Evolutionary conservation across 2,113 vertebrate species (phyloP).

Genomic region (Stigmatopora argus): DNA sequence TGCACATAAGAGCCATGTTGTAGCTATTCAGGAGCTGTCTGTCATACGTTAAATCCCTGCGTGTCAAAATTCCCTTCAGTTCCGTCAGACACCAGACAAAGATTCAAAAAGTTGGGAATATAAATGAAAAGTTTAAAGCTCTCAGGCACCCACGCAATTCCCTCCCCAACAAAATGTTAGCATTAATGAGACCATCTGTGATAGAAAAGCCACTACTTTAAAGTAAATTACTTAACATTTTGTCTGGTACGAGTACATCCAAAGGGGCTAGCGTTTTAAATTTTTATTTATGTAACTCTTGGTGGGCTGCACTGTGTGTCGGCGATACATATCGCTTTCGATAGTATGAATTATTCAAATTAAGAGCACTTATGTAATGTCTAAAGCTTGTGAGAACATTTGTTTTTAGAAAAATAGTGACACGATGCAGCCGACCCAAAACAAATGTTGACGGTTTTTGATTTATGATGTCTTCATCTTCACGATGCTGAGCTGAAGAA

Average conservation of each 20-base stretch:
- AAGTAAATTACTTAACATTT: not conserved
- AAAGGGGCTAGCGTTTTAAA: not conserved
- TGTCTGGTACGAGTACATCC: not conserved
- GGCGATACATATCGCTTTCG: too few species aligned
- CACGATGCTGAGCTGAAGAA: not conserved
- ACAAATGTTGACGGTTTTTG: not conserved
- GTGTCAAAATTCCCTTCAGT: not conserved
- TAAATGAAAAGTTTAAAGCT: not conserved
- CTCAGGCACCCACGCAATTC: conserved; percentile 1
- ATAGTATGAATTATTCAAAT: too few species aligned
- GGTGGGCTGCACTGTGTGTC: not conserved
- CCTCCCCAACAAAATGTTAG: not conserved
- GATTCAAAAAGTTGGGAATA: not conserved
- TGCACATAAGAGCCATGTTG: not conserved
- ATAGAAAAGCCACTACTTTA: not conserved
- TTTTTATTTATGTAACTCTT: not conserved
- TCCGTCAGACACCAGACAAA: not conserved
- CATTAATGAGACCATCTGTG: conserved; percentile 5
- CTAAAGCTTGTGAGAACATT: too few species aligned
- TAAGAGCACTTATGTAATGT: too few species aligned
- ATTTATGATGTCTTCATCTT: not conserved
- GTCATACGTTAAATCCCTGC: not conserved
- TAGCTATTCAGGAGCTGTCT: not conserved
- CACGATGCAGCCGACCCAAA: not conserved
- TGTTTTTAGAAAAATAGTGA: not conserved